Base-by-base conservation (phyloP, 2,888 invertebrate genomes). In the Mycalesis mineus region DNA sequence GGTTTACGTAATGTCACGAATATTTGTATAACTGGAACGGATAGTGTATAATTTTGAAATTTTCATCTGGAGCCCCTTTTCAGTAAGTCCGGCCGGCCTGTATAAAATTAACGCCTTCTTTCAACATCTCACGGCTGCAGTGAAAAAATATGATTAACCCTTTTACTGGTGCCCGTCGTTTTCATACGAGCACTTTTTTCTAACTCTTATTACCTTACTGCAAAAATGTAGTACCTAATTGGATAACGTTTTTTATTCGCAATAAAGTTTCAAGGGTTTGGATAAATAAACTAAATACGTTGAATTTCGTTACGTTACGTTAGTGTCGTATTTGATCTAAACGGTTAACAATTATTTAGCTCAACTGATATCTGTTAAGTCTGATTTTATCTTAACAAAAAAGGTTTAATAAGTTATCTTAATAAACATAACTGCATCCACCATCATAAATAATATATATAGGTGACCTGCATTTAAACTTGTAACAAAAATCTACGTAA, bases 41-140 rank as follows among this genome's bases (percentile, higher is more conserved):
- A 60, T 37, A 47, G 11, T 31, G 45, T 22, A 74, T 69, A 66
- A 81, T 82, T 82, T 82, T 75, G 78, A 72, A 74, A 71, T 74
- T 39, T 57, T 42, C 45, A 40, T 44, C 49, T 28, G 48, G 50
- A 51, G 29, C 45, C 48, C 39, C 42, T 63, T 68, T 64, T 50
- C 37, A 39, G 14, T 8, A 40, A 39, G 17, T 51, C 39, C 29
- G 40, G 51, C 28, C 11, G 55, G 65, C 62, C 68, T 70, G 68
- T 70, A 69, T 73, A 73, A 76, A 76, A 78, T 77, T 75, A 74
- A 71, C 68, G 66, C 66, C 67, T 65, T 54, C 54, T 50, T 67
- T 70, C 65, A 67, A 61, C 73, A 70, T 73, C 70, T 71, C 67
- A 42, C 68, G 67, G 72, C 51, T 28, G 29, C 68, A 74, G 71